These are phyloP conservation scores for Myotis myotis DNA, from an alignment of 2,797 vertebrate species.

Conservation along the genomic window DNA sequence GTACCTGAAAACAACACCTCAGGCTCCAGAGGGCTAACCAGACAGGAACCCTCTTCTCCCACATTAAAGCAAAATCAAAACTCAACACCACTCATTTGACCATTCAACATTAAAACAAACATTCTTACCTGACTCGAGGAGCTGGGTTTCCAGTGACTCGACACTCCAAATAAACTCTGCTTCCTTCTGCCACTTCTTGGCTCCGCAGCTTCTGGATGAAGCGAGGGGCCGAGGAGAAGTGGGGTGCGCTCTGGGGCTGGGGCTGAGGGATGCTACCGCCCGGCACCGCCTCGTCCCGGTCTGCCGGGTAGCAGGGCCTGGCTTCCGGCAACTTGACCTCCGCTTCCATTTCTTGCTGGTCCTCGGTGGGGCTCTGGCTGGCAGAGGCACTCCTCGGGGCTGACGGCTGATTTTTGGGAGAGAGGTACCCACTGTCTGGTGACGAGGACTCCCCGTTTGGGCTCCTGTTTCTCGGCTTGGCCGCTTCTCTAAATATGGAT, in stretches of 20 bases:
- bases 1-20: not conserved
- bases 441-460: conserved; percentile 94
- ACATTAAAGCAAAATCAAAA: not conserved
- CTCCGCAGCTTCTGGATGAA: conserved; percentile 96
- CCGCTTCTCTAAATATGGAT: conserved; percentile 93
- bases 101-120: not conserved
- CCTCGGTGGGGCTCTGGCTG: conserved; percentile 74
- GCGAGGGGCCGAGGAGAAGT: conserved; percentile 84
- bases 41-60: not conserved
- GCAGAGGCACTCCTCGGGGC: conserved; percentile 66
- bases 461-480: conserved; percentile 86
- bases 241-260: not conserved
- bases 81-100: not conserved
- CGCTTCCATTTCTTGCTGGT: conserved; percentile 66
- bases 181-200: conserved; percentile 96
- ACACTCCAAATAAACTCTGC: conserved; percentile 92
- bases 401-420: conserved; percentile 88
- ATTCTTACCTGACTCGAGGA: conserved; percentile 92
- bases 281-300: not conserved
- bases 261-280: conserved; percentile 7
- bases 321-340: conserved; percentile 48
- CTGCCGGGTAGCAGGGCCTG: conserved; percentile 4
- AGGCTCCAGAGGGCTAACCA: not conserved
- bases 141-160: conserved; percentile 91
- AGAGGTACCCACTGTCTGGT: conserved; percentile 96